Conservation (phyloP, 2,113 vertebrate species). For the Colinus virginianus region DNA sequence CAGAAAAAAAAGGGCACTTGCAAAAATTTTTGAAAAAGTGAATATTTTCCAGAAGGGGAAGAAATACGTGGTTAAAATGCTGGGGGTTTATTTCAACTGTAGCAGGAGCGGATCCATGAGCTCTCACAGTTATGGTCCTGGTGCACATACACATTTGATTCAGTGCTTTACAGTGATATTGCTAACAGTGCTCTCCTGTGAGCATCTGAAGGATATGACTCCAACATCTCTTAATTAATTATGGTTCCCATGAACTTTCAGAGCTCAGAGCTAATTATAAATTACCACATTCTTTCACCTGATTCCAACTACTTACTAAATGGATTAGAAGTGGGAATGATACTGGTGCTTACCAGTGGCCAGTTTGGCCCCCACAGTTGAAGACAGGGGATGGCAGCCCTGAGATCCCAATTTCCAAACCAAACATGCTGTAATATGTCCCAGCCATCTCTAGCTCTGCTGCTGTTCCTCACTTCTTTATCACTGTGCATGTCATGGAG, state of each 20-base stretch:
- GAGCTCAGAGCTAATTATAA: background rate
- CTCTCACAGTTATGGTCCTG: background rate
- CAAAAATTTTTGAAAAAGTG: background rate
- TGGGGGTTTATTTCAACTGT: background rate
- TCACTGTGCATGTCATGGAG: accelerated
- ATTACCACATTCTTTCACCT: background rate
- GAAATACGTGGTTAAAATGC: background rate
- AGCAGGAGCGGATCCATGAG: background rate
- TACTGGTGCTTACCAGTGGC: accelerated
- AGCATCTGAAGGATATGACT: accelerated
- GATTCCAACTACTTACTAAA: background rate
- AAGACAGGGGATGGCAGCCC: background rate
- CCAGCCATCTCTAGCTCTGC: background rate
- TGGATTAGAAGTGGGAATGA: background rate
- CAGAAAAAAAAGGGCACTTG: background rate
- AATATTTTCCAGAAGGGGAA: background rate
- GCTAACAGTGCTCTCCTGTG: accelerated
- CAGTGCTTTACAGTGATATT: background rate
- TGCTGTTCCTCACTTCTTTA: background rate
- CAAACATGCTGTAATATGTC: accelerated
- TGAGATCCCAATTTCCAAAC: background rate
- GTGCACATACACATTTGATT: background rate
- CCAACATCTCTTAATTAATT: background rate
- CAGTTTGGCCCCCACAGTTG: accelerated
- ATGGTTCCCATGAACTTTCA: accelerated